Percentiles rank a stretch among this genome's conserved stretches.
These are phyloP conservation scores for Triops longicaudatus DNA, from an alignment of 1,140 invertebrate genomes.

Conservation along the genomic window DNA sequence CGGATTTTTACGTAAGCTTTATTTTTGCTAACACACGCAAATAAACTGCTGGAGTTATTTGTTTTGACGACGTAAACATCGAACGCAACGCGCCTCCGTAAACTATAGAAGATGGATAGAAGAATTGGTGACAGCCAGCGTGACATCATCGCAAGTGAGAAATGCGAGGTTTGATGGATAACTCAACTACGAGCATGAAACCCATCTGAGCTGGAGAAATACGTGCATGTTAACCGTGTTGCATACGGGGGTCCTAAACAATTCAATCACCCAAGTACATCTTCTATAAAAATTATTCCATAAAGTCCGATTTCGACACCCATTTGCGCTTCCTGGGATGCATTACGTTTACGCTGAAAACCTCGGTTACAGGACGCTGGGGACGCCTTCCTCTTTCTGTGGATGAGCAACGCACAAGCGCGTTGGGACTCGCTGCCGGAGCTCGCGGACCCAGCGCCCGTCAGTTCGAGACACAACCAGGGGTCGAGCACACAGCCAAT, in stretches of 20 bases:
- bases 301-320: background rate
- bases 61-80: too few relatives aligned
- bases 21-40: too few relatives aligned
- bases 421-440: background rate
- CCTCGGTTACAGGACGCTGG: background rate
- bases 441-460: background rate
- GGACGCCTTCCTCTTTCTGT: background rate
- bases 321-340: background rate
- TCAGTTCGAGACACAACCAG: background rate
- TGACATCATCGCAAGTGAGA: too few relatives aligned
- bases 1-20: too few relatives aligned
- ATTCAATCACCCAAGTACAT: background rate
- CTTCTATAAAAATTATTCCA: background rate
- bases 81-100: too few relatives aligned
- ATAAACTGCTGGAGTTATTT: too few relatives aligned
- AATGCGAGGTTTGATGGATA: too few relatives aligned
- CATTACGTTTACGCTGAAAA: background rate
- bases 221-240: background rate
- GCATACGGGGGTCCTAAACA: background rate
- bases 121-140: too few relatives aligned
- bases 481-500: background rate
- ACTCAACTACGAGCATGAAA: too few relatives aligned
- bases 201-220: too few relatives aligned
- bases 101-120: too few relatives aligned
- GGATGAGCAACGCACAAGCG: background rate